phyloP scores from a whole-genome alignment of 2,797 vertebrate species.

The Alosa sapidissima region DNA sequence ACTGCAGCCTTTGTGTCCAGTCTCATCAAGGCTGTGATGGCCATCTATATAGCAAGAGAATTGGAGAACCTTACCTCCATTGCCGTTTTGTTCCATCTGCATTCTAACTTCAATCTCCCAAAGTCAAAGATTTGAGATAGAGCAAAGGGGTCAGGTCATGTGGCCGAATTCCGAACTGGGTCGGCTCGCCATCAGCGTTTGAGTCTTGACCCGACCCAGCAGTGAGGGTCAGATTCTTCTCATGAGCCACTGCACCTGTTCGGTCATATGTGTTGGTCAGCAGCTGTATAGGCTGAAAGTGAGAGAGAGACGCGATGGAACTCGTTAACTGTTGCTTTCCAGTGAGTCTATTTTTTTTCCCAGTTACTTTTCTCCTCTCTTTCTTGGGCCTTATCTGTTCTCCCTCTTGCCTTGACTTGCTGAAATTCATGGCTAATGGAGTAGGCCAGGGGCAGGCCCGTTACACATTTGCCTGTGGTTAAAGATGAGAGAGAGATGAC shows the following conservation, averaged over 20 bases:
- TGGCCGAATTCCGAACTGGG: background rate
- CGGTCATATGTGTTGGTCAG: background rate
- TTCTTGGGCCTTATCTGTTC: background rate
- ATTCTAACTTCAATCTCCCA: background rate
- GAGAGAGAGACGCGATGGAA: background rate
- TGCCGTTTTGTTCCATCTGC: background rate
- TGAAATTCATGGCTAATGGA: conserved; percentile 29
- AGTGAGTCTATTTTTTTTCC: background rate
- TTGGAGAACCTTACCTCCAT: background rate
- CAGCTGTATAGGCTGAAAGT: background rate
- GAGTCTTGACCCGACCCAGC: background rate
- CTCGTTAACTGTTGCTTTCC: background rate
- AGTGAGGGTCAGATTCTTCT: background rate
- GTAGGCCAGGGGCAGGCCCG: background rate
- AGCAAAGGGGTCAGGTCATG: background rate
- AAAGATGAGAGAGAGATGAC: conserved; percentile 31
- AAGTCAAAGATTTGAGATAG: background rate
- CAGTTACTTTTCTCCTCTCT: background rate
- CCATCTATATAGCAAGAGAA: background rate
- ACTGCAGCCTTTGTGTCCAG: background rate
- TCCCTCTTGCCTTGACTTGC: conserved; percentile 7
- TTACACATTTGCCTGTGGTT: conserved; percentile 28
- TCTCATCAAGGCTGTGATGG: background rate
- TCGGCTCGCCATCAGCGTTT: background rate
- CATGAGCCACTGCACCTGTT: background rate